Percentiles rank a stretch among this genome's conserved stretches.
Evolutionary conservation across 2,113 vertebrate genomes (phyloP).

Genomic region (Brachyistius frenatus): DNA sequence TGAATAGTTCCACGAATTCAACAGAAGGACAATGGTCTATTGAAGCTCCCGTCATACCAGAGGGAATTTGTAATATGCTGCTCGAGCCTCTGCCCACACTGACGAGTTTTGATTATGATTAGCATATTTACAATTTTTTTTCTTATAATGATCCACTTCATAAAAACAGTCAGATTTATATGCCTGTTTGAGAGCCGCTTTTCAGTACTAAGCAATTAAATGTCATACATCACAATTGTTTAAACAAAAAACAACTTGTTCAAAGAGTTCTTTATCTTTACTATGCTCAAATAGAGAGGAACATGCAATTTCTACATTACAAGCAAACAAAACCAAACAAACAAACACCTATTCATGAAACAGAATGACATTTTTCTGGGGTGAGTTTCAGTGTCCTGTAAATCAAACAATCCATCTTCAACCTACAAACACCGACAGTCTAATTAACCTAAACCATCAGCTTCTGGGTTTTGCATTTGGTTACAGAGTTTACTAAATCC

Average conservation of each 20-base stretch:
- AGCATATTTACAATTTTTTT: background rate
- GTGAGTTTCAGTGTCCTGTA: too few species aligned
- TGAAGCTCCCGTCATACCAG: slow-evolving; percentile 30
- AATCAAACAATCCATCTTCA: too few species aligned
- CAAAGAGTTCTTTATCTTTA: background rate
- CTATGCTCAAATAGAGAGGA: background rate
- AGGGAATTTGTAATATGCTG: background rate
- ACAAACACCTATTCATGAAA: too few species aligned
- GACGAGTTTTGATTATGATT: slow-evolving; percentile 12
- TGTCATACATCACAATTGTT: background rate
- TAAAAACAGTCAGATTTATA: slow-evolving; percentile 4
- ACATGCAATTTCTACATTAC: too few species aligned
- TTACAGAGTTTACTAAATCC: too few species aligned
- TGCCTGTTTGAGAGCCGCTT: background rate
- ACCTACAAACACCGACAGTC: too few species aligned
- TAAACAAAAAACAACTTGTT: background rate
- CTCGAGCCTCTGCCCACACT: background rate
- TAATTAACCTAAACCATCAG: too few species aligned
- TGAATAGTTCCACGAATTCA: slow-evolving; percentile 47
- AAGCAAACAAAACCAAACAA: too few species aligned
- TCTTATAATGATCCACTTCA: background rate
- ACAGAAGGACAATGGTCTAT: slow-evolving; percentile 25
- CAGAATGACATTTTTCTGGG: too few species aligned
- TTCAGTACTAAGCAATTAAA: background rate
- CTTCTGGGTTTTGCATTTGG: too few species aligned